These are phyloP conservation scores for Danio aesculapii DNA, from an alignment of 2,797 vertebrate genomes.

Conservation along the genomic window DNA sequence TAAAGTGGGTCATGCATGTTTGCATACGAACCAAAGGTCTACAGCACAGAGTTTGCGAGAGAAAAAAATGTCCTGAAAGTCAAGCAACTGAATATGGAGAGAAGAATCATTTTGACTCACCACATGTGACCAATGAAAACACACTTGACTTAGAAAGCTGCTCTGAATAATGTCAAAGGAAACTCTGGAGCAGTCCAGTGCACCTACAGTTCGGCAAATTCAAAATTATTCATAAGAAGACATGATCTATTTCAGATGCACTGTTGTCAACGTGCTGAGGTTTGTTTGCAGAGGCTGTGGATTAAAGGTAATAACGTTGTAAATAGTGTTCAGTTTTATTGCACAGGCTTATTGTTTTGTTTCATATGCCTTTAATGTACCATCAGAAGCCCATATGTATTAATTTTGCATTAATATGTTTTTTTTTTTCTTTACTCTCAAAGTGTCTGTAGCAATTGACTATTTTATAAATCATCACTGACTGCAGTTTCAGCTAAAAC, in stretches of 20 bases:
- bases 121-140: neutral
- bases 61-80: neutral
- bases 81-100: neutral
- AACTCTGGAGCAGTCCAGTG: neutral
- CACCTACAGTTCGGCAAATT: neutral
- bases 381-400: no score
- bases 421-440: no score
- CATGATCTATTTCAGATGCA: neutral
- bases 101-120: neutral
- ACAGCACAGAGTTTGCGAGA: neutral
- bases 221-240: neutral
- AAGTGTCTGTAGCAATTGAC: no score
- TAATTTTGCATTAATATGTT: no score
- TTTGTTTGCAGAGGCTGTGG: neutral
- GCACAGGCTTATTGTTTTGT: no score
- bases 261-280: neutral
- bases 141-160: neutral
- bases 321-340: neutral
- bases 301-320: neutral
- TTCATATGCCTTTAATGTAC: no score
- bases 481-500: no score
- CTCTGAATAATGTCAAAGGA: neutral
- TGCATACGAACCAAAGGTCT: neutral
- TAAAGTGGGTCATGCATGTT: slow-evolving; percentile 4
- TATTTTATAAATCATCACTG: no score